Percentiles rank a stretch among this genome's conserved stretches.
These are phyloP conservation scores for Drymodes brunneopygia DNA, from an alignment of 2,113 vertebrate species.

Conservation along the genomic window DNA sequence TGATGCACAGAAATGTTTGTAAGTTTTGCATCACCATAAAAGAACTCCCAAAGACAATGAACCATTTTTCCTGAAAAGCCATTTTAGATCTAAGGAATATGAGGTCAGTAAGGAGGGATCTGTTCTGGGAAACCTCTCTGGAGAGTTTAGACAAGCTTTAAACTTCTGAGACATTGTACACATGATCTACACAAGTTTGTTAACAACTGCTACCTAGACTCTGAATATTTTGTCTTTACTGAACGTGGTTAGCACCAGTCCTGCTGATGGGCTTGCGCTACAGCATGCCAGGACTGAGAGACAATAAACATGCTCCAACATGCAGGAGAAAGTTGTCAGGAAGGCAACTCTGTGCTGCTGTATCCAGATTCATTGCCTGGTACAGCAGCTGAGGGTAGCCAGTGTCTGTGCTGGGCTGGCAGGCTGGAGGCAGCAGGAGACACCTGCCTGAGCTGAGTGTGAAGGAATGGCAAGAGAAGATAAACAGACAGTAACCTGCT, in stretches of 20 bases:
- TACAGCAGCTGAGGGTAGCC: not conserved
- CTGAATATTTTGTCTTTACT: not conserved
- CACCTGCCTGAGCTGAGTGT: not conserved
- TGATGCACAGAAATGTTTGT: not conserved
- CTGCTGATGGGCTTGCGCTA: not conserved
- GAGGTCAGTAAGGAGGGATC: not conserved
- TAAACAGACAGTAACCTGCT: not conserved
- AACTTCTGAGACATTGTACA: not conserved
- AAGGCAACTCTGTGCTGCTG: not conserved
- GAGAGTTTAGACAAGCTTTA: not conserved
- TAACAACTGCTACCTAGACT: not conserved
- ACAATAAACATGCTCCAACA: not conserved
- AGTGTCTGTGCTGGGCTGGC: not conserved
- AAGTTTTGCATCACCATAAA: not conserved
- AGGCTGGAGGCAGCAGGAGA: not conserved
- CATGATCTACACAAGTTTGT: not conserved
- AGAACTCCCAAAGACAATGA: not conserved
- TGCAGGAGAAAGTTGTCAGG: not conserved
- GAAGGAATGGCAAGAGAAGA: not conserved
- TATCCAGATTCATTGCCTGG: not conserved
- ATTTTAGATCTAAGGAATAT: not conserved
- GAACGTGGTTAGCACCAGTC: not conserved
- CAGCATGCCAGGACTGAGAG: not conserved
- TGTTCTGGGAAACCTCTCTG: fast-evolving
- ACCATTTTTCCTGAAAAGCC: not conserved